Evolutionary conservation across 2,888 invertebrate genomes (phyloP).

Genomic region (Protonemura montana): DNA sequence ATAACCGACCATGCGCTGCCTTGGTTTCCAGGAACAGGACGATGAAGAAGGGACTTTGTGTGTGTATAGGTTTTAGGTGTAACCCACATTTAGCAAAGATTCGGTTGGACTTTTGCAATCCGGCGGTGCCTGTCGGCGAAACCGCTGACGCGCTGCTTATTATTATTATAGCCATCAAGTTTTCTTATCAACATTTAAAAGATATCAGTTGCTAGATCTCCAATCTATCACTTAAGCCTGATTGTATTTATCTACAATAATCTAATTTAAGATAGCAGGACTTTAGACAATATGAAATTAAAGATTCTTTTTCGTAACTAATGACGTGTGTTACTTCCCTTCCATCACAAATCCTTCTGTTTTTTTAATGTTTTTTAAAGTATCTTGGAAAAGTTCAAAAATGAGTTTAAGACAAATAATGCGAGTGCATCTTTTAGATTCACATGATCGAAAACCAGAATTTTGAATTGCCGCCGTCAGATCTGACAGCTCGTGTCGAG

Average conservation of each 20-base stretch:
- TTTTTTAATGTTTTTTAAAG: background rate
- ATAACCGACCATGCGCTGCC: background rate
- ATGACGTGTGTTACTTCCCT: background rate
- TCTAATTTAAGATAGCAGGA: background rate
- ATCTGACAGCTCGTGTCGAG: background rate
- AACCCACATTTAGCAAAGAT: background rate
- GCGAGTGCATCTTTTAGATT: no score
- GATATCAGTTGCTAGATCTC: background rate
- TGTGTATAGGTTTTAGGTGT: background rate
- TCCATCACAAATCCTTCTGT: background rate
- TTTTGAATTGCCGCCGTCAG: background rate
- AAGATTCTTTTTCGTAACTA: background rate
- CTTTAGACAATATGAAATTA: conserved; percentile 1
- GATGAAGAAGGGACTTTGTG: background rate
- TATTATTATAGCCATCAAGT: background rate
- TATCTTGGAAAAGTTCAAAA: no score
- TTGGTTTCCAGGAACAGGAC: background rate
- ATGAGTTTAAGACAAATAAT: no score
- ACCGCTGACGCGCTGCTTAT: background rate
- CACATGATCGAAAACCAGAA: background rate
- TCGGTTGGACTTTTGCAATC: background rate
- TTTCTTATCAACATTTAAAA: background rate
- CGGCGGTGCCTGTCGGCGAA: background rate
- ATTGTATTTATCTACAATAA: conserved; percentile 2
- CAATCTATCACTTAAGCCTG: background rate